Evolutionary conservation across 2,113 vertebrate species (phyloP).

Genomic region (Ctenodactylus gundi): DNA sequence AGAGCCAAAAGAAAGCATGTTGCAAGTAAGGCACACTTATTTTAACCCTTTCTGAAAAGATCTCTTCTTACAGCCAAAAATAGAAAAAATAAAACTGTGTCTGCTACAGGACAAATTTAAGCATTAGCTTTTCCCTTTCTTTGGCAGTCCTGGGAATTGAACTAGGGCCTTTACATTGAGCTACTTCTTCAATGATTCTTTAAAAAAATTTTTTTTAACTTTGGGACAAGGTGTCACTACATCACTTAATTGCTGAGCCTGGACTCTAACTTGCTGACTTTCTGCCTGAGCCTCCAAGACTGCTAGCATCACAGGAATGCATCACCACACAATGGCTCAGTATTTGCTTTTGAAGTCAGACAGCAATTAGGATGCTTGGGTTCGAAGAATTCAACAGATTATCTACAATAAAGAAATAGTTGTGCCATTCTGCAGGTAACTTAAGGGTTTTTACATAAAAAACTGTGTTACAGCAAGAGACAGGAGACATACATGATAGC

Average conservation of each 20-base stretch:
- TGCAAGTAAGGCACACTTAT: too few species aligned
- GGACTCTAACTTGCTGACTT: background rate
- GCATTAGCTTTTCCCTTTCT: background rate
- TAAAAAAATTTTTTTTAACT: background rate
- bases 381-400: conserved; percentile 46
- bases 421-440: conserved; percentile 19
- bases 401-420: background rate
- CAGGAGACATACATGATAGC: background rate
- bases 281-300: background rate
- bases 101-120: background rate
- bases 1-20: too few species aligned
- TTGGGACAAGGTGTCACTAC: background rate
- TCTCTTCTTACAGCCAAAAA: background rate
- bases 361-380: background rate
- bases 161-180: background rate
- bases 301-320: background rate
- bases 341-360: background rate
- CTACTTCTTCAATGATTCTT: background rate
- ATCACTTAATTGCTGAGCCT: background rate
- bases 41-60: too few species aligned
- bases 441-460: conserved; percentile 3
- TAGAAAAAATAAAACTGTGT: background rate
- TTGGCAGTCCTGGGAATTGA: background rate
- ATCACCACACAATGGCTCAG: background rate
- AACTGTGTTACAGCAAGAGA: conserved; percentile 26